phyloP scores from a whole-genome alignment of 2,797 vertebrate species.

The Ceyx erithaca region DNA sequence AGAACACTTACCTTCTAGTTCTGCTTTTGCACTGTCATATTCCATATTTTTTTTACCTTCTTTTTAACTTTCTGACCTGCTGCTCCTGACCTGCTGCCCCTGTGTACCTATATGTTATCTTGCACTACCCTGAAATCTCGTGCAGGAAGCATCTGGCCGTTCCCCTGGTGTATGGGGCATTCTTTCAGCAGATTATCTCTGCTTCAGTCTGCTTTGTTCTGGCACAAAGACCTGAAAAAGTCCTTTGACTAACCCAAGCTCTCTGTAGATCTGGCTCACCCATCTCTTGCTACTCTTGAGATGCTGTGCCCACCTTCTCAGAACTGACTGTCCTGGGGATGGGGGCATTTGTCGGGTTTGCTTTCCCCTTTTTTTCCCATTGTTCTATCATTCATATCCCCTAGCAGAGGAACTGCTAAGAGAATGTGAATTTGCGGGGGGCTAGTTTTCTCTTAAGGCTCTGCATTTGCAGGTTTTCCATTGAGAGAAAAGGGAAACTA shows the following conservation, averaged over 20 bases:
- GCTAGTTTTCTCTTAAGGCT: neutral
- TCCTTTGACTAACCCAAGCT: neutral
- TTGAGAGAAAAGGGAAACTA: neutral
- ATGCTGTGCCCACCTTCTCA: accelerated
- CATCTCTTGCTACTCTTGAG: neutral
- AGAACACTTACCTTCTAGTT: neutral
- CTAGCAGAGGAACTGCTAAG: neutral
- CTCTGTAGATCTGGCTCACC: neutral
- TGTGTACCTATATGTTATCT: neutral
- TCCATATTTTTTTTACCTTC: neutral
- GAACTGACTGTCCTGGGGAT: neutral
- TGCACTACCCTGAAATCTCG: neutral
- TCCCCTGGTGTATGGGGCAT: neutral
- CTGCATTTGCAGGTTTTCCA: neutral
- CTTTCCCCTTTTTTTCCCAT: neutral
- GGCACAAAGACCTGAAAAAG: constrained; percentile 33
- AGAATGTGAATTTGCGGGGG: neutral
- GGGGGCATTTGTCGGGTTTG: neutral
- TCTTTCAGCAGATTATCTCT: constrained; percentile 21
- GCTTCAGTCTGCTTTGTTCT: neutral
- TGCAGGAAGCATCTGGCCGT: constrained; percentile 55
- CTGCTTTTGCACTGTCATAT: neutral
- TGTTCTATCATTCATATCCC: neutral
- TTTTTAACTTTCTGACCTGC: neutral
- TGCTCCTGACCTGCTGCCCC: neutral